Evolutionary conservation across 2,113 vertebrate genomes (phyloP).

Genomic region (Spheniscus mendiculus): DNA sequence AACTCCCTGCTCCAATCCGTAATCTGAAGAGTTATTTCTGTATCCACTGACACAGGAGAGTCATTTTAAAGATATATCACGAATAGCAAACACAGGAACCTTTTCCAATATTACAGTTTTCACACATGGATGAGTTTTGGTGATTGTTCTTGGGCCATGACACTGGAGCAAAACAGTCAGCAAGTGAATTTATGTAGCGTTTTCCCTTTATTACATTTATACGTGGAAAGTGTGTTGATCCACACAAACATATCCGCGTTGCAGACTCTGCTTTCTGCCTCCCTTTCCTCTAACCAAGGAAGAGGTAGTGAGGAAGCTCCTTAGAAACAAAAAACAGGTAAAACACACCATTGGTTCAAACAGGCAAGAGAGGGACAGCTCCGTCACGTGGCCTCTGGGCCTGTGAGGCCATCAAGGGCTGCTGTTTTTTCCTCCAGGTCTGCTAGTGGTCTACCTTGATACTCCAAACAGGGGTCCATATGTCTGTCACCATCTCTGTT

Average conservation of each 20-base stretch:
- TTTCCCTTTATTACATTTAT: slow-evolving; percentile 27
- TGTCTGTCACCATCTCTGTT: background rate
- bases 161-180: slow-evolving; percentile 4
- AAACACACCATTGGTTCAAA: background rate
- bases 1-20: background rate
- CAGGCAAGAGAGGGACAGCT: background rate
- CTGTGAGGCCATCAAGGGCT: background rate
- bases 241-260: background rate
- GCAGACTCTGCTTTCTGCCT: background rate
- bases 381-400: accelerated
- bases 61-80: slow-evolving; percentile 30
- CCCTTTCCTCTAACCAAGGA: background rate
- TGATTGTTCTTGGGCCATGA: slow-evolving; percentile 27
- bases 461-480: background rate
- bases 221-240: background rate
- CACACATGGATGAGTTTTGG: slow-evolving; percentile 18
- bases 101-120: slow-evolving; percentile 26
- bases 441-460: background rate
- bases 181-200: background rate
- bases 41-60: slow-evolving; percentile 13
- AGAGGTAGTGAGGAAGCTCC: background rate
- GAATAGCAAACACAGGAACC: background rate
- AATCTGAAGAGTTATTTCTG: slow-evolving; percentile 38
- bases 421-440: background rate
- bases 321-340: background rate